Evolutionary conservation across 1,140 invertebrate genomes (phyloP), one percentile per base, ranked within the genome.

Genomic region (Onthophagus taurus): DNA sequence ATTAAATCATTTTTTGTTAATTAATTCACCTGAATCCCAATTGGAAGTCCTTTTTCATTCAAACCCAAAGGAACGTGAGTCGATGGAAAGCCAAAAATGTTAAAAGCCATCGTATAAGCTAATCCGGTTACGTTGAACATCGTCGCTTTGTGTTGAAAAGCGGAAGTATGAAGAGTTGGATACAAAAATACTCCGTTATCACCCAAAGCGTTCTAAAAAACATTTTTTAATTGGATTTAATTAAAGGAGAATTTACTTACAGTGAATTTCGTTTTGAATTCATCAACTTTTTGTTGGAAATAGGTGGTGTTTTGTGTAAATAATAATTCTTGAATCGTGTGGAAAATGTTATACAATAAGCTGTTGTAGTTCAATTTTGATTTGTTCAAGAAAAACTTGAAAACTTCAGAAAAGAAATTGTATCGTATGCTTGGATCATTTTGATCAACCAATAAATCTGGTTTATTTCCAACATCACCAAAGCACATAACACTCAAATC

Each of bases 21-120:
- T n/a, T n/a, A n/a, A n/a, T n/a, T 13, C 33, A 47, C 45, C 37
- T 42, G 37, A 29, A 47, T n/a, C 2, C 45, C 45, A 21, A 47
- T 31, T 9, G 45, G 45, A 17, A 47, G 23, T n/a, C 38, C 38
- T 0, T 47, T 42, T 14, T 21, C 16, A 36, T 42, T 26, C 5
- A 47, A 35, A 23, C 45, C 45, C 7, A 23, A 12, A 2, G 70
- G 86, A 41, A 85, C 75, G 52, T 83, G 76, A 2, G 83, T 85
- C 2, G 82, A 76, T 1, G 89, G 87, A 43, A 87, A 60, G 1
- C 78, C 78, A 1, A 89, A 62, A 2, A 81, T 65, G 68, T 91
- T 92, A 54, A 83, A 80, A 16, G 89, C 58, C 48, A 77, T 75
- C 3, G 75, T 76, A 63, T 87, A 90, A 11, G 75, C 61, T 26